phyloP scores from a whole-genome alignment of 53 echinoderm and acorn worm species.

The Holothuria scabra region DNA sequence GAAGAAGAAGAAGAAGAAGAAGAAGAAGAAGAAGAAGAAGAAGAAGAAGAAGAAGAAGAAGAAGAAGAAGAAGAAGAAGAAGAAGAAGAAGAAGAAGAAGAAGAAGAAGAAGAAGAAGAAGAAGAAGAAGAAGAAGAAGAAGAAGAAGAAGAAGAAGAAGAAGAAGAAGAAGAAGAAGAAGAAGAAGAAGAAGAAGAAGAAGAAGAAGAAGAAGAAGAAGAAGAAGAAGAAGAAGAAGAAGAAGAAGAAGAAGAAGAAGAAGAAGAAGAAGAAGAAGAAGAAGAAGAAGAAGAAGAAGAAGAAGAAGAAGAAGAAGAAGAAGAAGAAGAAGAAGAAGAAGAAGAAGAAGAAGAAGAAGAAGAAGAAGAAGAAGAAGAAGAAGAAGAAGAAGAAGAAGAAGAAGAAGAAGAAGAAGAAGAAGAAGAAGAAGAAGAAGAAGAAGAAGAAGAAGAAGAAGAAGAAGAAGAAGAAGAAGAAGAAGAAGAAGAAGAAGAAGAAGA shows the following conservation, averaged over 20 bases:
- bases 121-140: constrained; percentile 40
- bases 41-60: constrained; percentile 27
- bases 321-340: constrained; percentile 40
- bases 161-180: constrained; percentile 40
- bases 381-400: constrained; percentile 13
- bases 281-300: constrained; percentile 40
- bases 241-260: constrained; percentile 31
- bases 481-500: background rate
- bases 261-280: constrained; percentile 40
- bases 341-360: constrained; percentile 35
- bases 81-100: constrained; percentile 11
- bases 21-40: constrained; percentile 31
- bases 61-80: background rate
- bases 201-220: constrained; percentile 40
- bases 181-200: constrained; percentile 40
- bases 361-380: constrained; percentile 29
- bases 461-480: background rate
- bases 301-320: constrained; percentile 40
- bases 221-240: constrained; percentile 40
- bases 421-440: background rate
- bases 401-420: background rate
- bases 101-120: constrained; percentile 31
- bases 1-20: constrained; percentile 24
- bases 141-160: constrained; percentile 40
- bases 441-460: background rate